Percentiles rank a stretch among this genome's conserved stretches.
Conservation (phyloP, 1,140 invertebrate species). For the Rhagoletis pomonella region DNA sequence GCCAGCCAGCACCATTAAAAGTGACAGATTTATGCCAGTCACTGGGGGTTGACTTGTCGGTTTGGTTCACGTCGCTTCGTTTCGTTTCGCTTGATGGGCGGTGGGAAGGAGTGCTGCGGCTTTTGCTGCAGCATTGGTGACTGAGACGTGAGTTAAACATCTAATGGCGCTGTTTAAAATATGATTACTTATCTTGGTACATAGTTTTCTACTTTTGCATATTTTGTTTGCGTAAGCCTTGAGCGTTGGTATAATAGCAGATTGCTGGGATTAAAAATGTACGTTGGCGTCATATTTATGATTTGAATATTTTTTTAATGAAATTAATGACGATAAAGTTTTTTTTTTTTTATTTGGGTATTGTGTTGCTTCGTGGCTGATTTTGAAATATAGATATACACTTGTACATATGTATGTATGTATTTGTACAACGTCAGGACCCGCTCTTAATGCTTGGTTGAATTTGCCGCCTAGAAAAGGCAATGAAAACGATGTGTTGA, state of each 20-base stretch:
- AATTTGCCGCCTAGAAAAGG: too few species aligned
- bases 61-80: neutral
- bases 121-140: neutral
- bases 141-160: slow-evolving; percentile 45
- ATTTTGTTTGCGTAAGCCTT: neutral
- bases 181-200: neutral
- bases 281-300: neutral
- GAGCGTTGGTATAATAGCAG: slow-evolving; percentile 15
- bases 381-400: too few species aligned
- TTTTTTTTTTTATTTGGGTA: neutral
- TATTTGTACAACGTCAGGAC: too few species aligned
- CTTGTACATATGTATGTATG: too few species aligned
- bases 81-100: too few species aligned
- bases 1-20: slow-evolving; percentile 72
- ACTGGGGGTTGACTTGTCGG: slow-evolving; percentile 38
- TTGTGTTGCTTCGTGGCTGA: too few species aligned
- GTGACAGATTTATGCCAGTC: slow-evolving; percentile 73
- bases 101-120: slow-evolving; percentile 14
- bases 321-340: slow-evolving; percentile 42
- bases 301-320: neutral
- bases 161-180: slow-evolving; percentile 40
- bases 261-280: slow-evolving; percentile 37
- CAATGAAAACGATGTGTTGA: too few species aligned
- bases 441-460: too few species aligned
- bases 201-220: slow-evolving; percentile 37